A percentile compares a stretch with the other conserved stretches of the same genome.
Conservation (phyloP, 2,797 vertebrate species). For the Squalus acanthias region DNA sequence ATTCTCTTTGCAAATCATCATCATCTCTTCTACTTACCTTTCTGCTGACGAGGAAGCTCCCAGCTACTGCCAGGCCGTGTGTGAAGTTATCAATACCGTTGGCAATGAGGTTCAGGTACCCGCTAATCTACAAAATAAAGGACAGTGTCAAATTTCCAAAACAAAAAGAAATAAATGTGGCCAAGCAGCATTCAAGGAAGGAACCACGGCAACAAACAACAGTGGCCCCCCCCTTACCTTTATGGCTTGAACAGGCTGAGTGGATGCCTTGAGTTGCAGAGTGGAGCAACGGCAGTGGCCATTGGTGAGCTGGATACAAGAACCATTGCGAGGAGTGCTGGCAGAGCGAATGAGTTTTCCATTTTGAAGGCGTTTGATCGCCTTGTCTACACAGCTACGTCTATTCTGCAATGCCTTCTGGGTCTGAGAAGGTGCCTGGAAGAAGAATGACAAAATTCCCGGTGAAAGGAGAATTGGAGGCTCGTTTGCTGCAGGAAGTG, state of each 20-base stretch:
- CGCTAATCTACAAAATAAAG: conserved; percentile 71
- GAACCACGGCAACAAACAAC: background rate
- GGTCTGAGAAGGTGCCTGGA: conserved; percentile 46
- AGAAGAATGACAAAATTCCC: conserved; percentile 41
- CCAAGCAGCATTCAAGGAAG: background rate
- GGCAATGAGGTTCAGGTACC: conserved; percentile 92
- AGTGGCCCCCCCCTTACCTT: conserved; percentile 54
- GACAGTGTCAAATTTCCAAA: background rate
- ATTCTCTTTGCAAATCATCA: conserved; percentile 46
- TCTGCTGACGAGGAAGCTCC: conserved; percentile 92
- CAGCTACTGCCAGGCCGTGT: conserved; percentile 90
- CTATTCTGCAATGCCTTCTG: conserved; percentile 49
- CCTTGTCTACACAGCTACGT: conserved; percentile 36
- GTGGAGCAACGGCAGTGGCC: conserved; percentile 54
- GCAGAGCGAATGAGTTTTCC: conserved; percentile 22
- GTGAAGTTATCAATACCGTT: conserved; percentile 99
- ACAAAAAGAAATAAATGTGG: background rate
- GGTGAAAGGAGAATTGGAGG: conserved; percentile 25
- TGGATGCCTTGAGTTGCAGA: conserved; percentile 53
- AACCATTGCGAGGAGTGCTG: conserved; percentile 49
- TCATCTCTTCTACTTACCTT: conserved; percentile 69
- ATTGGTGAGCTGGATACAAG: conserved; percentile 49
- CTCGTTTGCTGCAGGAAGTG: background rate
- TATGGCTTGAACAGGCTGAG: conserved; percentile 57
- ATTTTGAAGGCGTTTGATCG: conserved; percentile 44